Base-by-base conservation (phyloP, 2,888 invertebrate genomes). In the Stegophylla sp. region DNA sequence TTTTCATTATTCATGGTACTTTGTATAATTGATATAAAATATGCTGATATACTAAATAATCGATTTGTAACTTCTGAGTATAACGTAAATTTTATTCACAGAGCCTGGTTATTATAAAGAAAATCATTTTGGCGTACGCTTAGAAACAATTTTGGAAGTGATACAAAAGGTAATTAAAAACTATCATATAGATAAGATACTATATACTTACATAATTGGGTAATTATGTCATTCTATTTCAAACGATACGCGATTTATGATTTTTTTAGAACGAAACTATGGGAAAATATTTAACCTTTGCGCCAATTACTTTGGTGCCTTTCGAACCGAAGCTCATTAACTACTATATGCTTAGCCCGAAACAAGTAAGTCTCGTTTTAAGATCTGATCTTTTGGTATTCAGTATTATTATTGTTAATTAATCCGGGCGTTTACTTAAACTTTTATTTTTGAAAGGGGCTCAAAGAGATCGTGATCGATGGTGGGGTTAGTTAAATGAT, bases 21-120 rank as follows among this genome's bases (percentile, higher is more conserved):
- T 34, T 34, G 7, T 34, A 34, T 34, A 34, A 34, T 34, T 34
- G 7, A 34, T 34, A 34, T 34, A 34, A 34, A 34, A 34, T 34
- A 34, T 34, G n/a, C n/a, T n/a, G n/a, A n/a, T n/a, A n/a, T n/a
- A n/a, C n/a, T n/a, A n/a, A n/a, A n/a, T n/a, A n/a, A n/a, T n/a
- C n/a, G n/a, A n/a, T n/a, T 34, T 7, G 7, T 5, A 34, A 34
- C 7, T 7, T 34, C 7, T 34, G 34, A 34, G 34, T 34, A 34
- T 34, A 7, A 34, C 7, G 34, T 34, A 5, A 34, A 59, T 48
- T 56, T 66, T 81, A 51, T 75, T 53, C 86, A 34, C 86, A 93
- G 95, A 95, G 85, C 97, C 97, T 1, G 96, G 96, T 10, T 96
- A 92, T 88, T 97, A 97, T 86, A 92, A 93, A 85, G 90, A 91